These are phyloP conservation scores for Bubalus kerabau DNA, from an alignment of 2,113 vertebrate species.

Conservation along the genomic window DNA sequence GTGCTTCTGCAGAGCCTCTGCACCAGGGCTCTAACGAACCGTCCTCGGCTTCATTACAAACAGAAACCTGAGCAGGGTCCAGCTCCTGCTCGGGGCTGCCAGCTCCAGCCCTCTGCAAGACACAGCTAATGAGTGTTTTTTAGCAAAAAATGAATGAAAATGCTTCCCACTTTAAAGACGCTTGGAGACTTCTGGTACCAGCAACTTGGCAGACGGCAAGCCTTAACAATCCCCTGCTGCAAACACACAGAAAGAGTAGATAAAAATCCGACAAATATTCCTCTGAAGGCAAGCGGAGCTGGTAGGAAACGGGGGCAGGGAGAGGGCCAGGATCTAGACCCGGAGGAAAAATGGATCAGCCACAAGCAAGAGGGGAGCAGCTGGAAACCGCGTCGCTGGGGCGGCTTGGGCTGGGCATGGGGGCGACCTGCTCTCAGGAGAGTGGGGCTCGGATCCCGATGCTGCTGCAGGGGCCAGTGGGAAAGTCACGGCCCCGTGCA, in stretches of 20 bases:
- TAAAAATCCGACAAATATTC: background rate
- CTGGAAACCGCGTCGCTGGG: background rate
- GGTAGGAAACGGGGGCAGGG: background rate
- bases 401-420: rapidly evolving
- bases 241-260: background rate
- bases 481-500: background rate
- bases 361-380: no score
- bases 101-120: background rate
- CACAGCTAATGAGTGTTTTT: constrained; percentile 24
- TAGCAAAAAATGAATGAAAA: background rate
- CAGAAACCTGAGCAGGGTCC: background rate
- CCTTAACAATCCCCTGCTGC: background rate
- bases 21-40: background rate
- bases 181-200: background rate
- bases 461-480: no score
- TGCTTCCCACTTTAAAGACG: background rate
- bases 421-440: background rate
- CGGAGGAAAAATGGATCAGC: background rate
- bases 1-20: background rate
- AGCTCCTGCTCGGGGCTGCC: background rate
- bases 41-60: background rate
- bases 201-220: background rate
- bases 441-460: rapidly evolving
- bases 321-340: background rate
- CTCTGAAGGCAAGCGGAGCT: background rate